A percentile compares a stretch with the other conserved stretches of the same genome.
Evolutionary conservation across 2,888 invertebrate species (phyloP).

Genomic region (Schizotus pectinicornis): DNA sequence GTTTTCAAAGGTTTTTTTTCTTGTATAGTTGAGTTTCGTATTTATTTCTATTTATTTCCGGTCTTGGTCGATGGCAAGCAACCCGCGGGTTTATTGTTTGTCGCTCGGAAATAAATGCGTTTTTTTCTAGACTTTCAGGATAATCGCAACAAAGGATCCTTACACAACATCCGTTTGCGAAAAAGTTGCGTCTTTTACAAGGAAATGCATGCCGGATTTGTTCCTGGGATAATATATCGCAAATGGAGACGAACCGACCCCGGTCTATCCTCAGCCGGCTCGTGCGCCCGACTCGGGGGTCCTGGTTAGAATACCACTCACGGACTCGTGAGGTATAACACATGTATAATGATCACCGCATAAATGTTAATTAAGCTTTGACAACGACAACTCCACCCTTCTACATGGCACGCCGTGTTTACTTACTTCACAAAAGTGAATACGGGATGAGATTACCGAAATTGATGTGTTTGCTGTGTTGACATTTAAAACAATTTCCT

Average conservation of each 20-base stretch:
- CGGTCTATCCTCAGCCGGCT: not conserved
- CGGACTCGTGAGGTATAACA: conserved; percentile 36
- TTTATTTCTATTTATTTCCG: too few relatives aligned
- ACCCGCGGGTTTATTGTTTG: conserved; percentile 3
- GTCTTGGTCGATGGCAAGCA: too few relatives aligned
- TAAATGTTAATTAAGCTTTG: conserved; percentile 46
- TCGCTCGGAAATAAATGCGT: conserved; percentile 8
- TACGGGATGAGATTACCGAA: conserved; percentile 23
- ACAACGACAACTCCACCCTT: conserved; percentile 30
- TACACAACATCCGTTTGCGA: not conserved
- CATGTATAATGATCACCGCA: conserved; percentile 43
- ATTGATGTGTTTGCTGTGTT: conserved; percentile 16
- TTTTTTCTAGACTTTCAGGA: not conserved
- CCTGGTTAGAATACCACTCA: conserved; percentile 33
- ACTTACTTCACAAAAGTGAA: conserved; percentile 24
- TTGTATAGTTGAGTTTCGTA: too few relatives aligned
- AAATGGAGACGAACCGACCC: not conserved
- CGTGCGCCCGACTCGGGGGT: not conserved
- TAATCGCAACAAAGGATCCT: too few relatives aligned
- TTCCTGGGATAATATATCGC: conserved; percentile 9
- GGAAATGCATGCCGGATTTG: conserved; percentile 21
- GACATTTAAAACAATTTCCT: conserved; percentile 24
- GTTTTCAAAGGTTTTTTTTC: not conserved
- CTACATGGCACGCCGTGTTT: conserved; percentile 19
- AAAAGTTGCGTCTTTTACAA: conserved; percentile 10